A percentile compares a stretch with the other conserved stretches of the same genome.
Evolutionary conservation across 1,140 invertebrate genomes (phyloP).

Genomic region (Zaprionus capensis): DNA sequence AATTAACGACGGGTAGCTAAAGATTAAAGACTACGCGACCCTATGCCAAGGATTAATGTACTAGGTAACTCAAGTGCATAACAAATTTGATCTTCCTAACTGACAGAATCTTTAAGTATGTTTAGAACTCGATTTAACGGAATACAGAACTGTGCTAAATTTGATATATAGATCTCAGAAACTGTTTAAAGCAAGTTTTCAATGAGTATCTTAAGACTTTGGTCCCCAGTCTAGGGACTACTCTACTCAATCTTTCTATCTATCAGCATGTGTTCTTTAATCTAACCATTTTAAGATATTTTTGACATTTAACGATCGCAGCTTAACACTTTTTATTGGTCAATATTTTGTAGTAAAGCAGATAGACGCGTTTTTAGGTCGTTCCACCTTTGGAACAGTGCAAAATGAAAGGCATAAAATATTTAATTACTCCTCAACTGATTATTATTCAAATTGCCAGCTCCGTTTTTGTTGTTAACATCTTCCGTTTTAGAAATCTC

Average conservation of each 20-base stretch:
- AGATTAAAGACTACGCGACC: not conserved
- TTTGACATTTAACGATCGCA: not conserved
- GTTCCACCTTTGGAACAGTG: constrained; percentile 18
- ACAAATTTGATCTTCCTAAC: not conserved
- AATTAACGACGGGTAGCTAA: constrained; percentile 7
- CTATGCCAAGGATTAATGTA: not conserved
- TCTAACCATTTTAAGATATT: not conserved
- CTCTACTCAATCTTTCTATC: not conserved
- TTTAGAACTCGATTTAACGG: no score
- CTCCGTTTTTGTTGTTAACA: constrained; percentile 21
- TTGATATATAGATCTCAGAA: no score
- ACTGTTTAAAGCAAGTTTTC: not conserved
- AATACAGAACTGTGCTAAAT: no score
- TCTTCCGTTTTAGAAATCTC: constrained; percentile 12
- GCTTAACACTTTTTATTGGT: not conserved
- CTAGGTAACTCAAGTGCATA: not conserved
- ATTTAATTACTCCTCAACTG: constrained; percentile 15
- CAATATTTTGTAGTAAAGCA: not conserved
- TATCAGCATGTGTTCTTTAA: not conserved
- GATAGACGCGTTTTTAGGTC: not conserved
- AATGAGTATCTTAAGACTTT: not conserved
- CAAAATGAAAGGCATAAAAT: constrained; percentile 22
- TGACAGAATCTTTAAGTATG: no score
- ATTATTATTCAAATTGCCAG: constrained; percentile 24
- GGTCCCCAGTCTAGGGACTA: no score